These are phyloP conservation scores for Heliothis virescens DNA, from an alignment of 1,140 invertebrate species.

Conservation along the genomic window DNA sequence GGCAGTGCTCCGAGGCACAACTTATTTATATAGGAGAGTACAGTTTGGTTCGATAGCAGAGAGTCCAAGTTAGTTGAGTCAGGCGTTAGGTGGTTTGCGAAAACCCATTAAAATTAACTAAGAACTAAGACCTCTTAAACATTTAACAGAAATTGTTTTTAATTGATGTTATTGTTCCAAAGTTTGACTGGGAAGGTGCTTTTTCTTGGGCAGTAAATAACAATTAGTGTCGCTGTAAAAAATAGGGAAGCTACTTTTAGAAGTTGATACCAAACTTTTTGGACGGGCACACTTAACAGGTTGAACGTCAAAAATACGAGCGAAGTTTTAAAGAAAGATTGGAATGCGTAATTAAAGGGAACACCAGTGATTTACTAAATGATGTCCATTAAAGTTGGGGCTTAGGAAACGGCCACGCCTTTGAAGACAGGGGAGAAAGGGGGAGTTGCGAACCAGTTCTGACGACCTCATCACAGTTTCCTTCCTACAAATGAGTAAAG, in stretches of 20 bases:
- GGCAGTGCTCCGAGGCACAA: slow-evolving; percentile 37
- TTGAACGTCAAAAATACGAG: slow-evolving; percentile 49
- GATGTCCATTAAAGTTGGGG: slow-evolving; percentile 59
- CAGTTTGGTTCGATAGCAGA: slow-evolving; percentile 40
- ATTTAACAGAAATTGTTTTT: not conserved
- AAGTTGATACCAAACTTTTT: slow-evolving; percentile 21
- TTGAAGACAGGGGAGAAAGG: slow-evolving; percentile 1
- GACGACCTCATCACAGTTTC: slow-evolving; percentile 61
- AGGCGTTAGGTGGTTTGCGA: slow-evolving; percentile 26
- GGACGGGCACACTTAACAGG: slow-evolving; percentile 27
- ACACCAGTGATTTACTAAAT: slow-evolving; percentile 61
- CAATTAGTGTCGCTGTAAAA: slow-evolving; percentile 19
- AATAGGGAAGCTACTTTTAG: slow-evolving; percentile 11
- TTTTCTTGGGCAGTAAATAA: not conserved
- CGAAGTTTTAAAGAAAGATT: slow-evolving; percentile 58
- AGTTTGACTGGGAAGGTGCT: not conserved
- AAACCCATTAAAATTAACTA: slow-evolving; percentile 44
- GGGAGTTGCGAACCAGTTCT: slow-evolving; percentile 57
- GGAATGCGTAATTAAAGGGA: slow-evolving; percentile 64
- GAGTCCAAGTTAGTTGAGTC: slow-evolving; percentile 41
- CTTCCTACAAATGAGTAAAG: slow-evolving; percentile 59
- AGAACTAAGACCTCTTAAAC: slow-evolving; percentile 15
- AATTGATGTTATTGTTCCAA: slow-evolving; percentile 2
- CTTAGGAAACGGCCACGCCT: slow-evolving; percentile 22
- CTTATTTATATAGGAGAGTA: slow-evolving; percentile 59